phyloP scores from a whole-genome alignment of 1,140 invertebrate genomes.

The Sycobia sp. region DNA sequence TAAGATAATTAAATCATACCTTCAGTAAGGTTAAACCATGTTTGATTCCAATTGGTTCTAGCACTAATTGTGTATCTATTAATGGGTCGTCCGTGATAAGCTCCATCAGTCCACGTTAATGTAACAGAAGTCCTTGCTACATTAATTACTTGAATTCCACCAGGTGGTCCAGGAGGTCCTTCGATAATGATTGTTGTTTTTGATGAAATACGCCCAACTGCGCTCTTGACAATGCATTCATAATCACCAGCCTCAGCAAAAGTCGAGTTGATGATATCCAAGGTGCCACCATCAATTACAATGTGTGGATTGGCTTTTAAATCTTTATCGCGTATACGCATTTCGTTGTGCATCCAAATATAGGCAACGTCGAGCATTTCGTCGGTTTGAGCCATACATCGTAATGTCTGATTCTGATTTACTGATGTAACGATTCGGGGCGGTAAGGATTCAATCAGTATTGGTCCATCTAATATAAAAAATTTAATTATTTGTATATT shows the following conservation, averaged over 20 bases:
- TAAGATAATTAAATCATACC: constrained; percentile 52
- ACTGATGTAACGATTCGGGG: constrained; percentile 71
- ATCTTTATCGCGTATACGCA: constrained; percentile 74
- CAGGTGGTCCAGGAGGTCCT: constrained; percentile 84
- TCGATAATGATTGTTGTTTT: constrained; percentile 75
- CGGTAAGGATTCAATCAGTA: constrained; percentile 71
- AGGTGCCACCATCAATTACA: constrained; percentile 71
- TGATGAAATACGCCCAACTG: constrained; percentile 79
- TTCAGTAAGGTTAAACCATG: constrained; percentile 78
- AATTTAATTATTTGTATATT: too few species aligned
- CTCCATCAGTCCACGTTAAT: constrained; percentile 89
- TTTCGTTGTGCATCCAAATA: constrained; percentile 87
- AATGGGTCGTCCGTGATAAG: constrained; percentile 79
- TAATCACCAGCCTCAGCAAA: constrained; percentile 86
- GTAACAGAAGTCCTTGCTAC: constrained; percentile 77
- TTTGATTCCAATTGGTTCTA: constrained; percentile 83
- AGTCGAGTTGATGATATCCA: constrained; percentile 82
- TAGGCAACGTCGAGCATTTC: constrained; percentile 86
- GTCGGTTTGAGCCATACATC: constrained; percentile 81
- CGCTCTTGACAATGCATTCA: constrained; percentile 85
- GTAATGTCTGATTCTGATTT: constrained; percentile 73
- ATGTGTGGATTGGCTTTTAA: constrained; percentile 56
- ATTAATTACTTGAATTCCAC: constrained; percentile 77
- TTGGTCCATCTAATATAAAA: constrained; percentile 70
- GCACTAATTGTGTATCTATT: constrained; percentile 79